Evolutionary conservation across 2,888 invertebrate genomes (phyloP).

Genomic region (Diarsia rubi): DNA sequence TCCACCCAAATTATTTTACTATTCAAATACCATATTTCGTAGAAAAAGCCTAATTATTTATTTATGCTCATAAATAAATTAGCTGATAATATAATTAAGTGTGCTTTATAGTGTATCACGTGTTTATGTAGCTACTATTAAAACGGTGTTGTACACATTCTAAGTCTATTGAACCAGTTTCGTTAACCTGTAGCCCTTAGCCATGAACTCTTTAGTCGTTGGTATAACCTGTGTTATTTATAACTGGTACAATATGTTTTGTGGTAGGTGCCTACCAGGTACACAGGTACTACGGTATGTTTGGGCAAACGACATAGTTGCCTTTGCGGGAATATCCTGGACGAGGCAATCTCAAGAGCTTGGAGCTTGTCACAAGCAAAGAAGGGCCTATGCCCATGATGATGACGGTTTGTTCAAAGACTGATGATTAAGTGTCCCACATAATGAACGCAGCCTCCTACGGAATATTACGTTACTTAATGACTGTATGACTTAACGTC

Average conservation of each 20-base stretch:
- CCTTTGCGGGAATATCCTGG: too few relatives aligned
- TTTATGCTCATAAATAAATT: not conserved
- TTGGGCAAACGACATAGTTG: too few relatives aligned
- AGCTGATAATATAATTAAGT: not conserved
- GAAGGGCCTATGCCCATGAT: too few relatives aligned
- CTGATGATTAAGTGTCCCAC: not conserved
- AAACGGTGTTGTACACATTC: conserved; percentile 9
- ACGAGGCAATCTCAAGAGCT: too few relatives aligned
- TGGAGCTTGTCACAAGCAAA: too few relatives aligned
- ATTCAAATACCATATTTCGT: not conserved
- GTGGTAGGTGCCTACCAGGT: not conserved
- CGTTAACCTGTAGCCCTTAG: conserved; percentile 20
- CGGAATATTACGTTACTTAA: conserved; percentile 39
- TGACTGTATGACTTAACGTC: conserved; percentile 34
- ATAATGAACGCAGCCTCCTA: conserved; percentile 7
- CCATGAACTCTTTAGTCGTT: conserved; percentile 27
- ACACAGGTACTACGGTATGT: too few relatives aligned
- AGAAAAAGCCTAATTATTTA: not conserved
- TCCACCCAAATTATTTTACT: not conserved
- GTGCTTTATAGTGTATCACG: not conserved
- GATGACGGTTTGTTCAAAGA: not conserved
- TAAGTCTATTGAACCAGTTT: conserved; percentile 39
- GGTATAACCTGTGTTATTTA: too few relatives aligned
- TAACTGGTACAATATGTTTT: not conserved
- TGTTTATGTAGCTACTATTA: conserved; percentile 5